These are phyloP conservation scores for Strongylocentrotus purpuratus DNA, from an alignment of 35 echinoderm and acorn worm genomes.

Conservation along the genomic window DNA sequence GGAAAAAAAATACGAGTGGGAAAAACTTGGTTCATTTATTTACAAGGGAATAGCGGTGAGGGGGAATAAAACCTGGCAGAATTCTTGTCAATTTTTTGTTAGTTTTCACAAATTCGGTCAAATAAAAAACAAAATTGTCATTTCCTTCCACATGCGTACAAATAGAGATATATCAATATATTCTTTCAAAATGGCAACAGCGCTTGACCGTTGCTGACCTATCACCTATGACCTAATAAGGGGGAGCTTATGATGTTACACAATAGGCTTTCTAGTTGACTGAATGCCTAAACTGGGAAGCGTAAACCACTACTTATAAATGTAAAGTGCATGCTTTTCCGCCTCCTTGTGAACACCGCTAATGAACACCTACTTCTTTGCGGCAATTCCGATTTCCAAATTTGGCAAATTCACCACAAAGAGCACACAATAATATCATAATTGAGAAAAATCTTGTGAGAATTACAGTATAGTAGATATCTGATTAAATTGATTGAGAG, in stretches of 20 bases:
- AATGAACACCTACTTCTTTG: neutral
- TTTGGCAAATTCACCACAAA: neutral
- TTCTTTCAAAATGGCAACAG: neutral
- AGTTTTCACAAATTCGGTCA: neutral
- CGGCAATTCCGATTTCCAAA: neutral
- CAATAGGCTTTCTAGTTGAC: neutral
- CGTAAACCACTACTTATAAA: neutral
- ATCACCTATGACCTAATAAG: neutral
- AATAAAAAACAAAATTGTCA: neutral
- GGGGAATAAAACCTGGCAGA: neutral
- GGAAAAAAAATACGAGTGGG: neutral
- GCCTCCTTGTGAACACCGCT: neutral
- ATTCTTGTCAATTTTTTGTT: neutral
- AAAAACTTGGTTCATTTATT: neutral
- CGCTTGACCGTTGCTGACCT: neutral
- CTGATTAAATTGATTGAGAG: too few species aligned
- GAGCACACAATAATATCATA: neutral
- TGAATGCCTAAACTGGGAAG: neutral
- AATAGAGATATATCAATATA: neutral
- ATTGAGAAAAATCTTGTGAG: too few species aligned
- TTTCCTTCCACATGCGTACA: neutral
- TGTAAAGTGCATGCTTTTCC: conserved; percentile 15
- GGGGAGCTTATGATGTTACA: neutral
- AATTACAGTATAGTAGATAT: too few species aligned
- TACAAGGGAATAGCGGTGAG: neutral